A percentile compares a stretch with the other conserved stretches of the same genome.
Conservation (phyloP, 1,140 invertebrate species). For the Thaumatotibia leucotreta region DNA sequence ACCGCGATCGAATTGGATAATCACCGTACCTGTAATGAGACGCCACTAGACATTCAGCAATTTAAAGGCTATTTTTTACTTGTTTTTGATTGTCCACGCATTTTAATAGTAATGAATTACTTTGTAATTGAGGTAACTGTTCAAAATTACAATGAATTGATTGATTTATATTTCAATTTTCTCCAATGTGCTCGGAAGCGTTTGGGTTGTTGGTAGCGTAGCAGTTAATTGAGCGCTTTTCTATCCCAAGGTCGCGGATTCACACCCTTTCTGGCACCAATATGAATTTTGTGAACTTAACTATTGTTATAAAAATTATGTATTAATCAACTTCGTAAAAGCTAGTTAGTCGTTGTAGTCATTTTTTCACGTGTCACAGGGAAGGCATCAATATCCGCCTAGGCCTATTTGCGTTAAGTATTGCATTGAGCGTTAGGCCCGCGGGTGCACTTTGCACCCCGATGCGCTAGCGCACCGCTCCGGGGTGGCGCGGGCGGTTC, state of each 20-base stretch:
- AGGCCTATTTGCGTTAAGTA: neutral
- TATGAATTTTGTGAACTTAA: too few relatives aligned
- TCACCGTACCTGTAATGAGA: conserved; percentile 45
- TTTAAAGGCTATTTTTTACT: conserved; percentile 40
- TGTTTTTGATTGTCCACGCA: conserved; percentile 29
- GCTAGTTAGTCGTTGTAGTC: too few relatives aligned
- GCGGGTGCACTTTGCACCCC: conserved; percentile 20
- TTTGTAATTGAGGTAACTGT: conserved; percentile 18
- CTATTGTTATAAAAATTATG: too few relatives aligned
- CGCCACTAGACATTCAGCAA: conserved; percentile 37
- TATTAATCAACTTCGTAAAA: too few relatives aligned
- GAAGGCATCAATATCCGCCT: neutral
- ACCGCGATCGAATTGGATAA: conserved; percentile 53
- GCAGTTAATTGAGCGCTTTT: too few relatives aligned
- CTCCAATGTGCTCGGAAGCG: neutral
- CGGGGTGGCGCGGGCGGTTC: conserved; percentile 29
- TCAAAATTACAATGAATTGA: conserved; percentile 19
- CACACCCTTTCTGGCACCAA: too few relatives aligned
- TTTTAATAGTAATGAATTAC: conserved; percentile 21
- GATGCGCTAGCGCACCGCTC: conserved; percentile 18
- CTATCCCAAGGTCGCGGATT: too few relatives aligned
- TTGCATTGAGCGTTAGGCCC: neutral
- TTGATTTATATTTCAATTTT: conserved; percentile 11
- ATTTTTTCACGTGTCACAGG: neutral
- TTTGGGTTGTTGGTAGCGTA: too few relatives aligned